These are phyloP conservation scores for Synanceia verrucosa DNA, from an alignment of 2,797 vertebrate species.

Conservation along the genomic window DNA sequence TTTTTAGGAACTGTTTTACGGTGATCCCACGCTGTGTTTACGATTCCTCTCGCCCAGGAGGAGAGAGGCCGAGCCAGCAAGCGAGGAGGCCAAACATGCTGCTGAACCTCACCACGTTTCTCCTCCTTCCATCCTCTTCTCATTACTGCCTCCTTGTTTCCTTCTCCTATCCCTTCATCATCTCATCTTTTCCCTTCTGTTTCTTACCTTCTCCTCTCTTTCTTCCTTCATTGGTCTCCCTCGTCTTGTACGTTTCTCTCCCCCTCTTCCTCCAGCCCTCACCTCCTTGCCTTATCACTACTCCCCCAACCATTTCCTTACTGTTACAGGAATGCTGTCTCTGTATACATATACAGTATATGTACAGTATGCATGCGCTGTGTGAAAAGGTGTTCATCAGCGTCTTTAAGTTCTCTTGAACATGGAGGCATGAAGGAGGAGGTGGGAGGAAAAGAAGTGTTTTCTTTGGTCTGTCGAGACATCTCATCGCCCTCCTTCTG, in stretches of 20 bases:
- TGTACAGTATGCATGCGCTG: background rate
- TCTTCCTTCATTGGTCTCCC: background rate
- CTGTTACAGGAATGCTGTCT: background rate
- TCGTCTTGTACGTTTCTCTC: background rate
- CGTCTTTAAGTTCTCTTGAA: conserved; percentile 40
- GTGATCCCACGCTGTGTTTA: conserved; percentile 68
- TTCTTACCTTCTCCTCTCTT: background rate
- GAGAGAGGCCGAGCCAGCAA: conserved; percentile 45
- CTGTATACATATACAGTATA: background rate
- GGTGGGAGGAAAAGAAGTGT: conserved; percentile 26
- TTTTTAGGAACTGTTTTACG: conserved; percentile 74
- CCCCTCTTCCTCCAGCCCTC: background rate
- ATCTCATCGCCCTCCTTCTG: conserved; percentile 32
- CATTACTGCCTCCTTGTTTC: background rate
- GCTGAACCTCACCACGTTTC: conserved; percentile 2
- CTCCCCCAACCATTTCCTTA: conserved; percentile 3
- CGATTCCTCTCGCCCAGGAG: conserved; percentile 47
- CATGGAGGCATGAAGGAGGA: conserved; percentile 10
- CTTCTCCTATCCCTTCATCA: background rate
- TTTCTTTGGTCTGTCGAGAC: conserved; percentile 55
- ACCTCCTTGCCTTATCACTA: background rate
- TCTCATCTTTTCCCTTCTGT: background rate
- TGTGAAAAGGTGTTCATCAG: conserved; percentile 27
- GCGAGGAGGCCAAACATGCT: conserved; percentile 35
- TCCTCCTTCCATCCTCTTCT: background rate